phyloP scores from a whole-genome alignment of 2,888 invertebrate genomes.

The Erebia palarica region DNA sequence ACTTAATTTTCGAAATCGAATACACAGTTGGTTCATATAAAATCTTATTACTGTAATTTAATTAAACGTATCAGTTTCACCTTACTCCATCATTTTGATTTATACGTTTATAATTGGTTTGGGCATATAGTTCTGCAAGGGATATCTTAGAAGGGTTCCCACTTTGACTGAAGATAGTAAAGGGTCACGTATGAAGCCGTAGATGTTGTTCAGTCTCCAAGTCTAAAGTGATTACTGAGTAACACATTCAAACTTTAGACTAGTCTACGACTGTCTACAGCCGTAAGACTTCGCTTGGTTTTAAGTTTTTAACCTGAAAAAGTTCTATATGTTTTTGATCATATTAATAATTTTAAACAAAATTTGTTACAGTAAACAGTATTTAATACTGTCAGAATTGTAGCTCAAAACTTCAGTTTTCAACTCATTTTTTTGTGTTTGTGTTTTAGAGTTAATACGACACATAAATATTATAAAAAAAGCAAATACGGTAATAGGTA shows the following conservation, averaged over 20 bases:
- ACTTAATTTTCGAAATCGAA: no score
- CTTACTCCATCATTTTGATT: constrained; percentile 63
- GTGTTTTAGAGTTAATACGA: no score
- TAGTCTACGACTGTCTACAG: background rate
- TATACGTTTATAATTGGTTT: constrained; percentile 72
- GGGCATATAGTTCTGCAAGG: constrained; percentile 53
- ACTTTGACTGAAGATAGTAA: constrained; percentile 63
- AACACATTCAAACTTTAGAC: constrained; percentile 20
- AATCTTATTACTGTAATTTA: constrained; percentile 13
- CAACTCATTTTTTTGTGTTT: no score
- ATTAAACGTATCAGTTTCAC: constrained; percentile 26
- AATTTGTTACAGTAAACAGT: no score
- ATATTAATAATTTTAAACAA: no score
- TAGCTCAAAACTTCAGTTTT: no score
- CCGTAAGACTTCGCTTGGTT: background rate
- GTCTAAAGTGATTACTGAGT: constrained; percentile 22
- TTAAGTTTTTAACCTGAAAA: background rate
- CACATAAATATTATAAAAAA: no score
- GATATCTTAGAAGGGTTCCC: constrained; percentile 63
- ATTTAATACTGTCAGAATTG: no score
- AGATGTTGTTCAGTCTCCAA: constrained; percentile 32
- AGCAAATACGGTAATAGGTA: no score
- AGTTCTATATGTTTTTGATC: no score
- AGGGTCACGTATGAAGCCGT: constrained; percentile 44
- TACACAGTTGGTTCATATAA: no score